Evolutionary conservation across 2,113 vertebrate species (phyloP), one percentile per base, ranked within the genome.

Genomic region (Phoenicopterus ruber): DNA sequence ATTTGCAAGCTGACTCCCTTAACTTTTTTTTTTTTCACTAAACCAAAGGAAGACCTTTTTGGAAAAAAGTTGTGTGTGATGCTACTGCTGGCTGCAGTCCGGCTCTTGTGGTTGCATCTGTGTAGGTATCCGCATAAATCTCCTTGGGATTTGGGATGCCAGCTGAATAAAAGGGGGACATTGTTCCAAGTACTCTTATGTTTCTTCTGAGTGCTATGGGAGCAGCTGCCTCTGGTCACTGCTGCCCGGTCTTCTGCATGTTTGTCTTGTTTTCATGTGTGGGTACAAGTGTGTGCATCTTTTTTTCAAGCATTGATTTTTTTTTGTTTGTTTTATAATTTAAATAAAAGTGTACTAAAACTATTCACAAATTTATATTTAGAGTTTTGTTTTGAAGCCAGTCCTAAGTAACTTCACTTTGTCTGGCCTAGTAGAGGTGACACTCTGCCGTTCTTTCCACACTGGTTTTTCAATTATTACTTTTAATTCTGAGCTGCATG

Each of bases 141-240:
- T 69, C 47, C 49, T 81, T 40, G 12, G 81, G 61, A 36, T 88
- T 84, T 90, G 58, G 71, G 86, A 87, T 94, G 88, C 7, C 26
- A 88, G 34, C 73, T 52, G 70, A 69, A 89, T 93, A 87, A 91
- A 89, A 96, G 83, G 38, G 22, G 5, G 46, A 62, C 28, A 38
- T 95, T 96, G 73, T 96, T 95, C 86, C 54, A 46, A 69, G 55
- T n/a, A 9, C 67, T 90, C 55, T 42, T 36, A n/a, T 2, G 55
- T 57, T 80, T 21, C 72, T 86, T 78, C 52, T 38, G 57, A 84
- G 49, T 85, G 86, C 77, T 58, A 76, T 1, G 3, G 34, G 70
- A 94, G 88, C 80, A 96, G 94, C 94, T 96, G 83, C 81, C 72
- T 79, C 80, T 96, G 66, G 32, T 54, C 21, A 1, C 72, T 91